Evolutionary conservation across 2,888 invertebrate species (phyloP).

Genomic region (Drosophila phalerata): DNA sequence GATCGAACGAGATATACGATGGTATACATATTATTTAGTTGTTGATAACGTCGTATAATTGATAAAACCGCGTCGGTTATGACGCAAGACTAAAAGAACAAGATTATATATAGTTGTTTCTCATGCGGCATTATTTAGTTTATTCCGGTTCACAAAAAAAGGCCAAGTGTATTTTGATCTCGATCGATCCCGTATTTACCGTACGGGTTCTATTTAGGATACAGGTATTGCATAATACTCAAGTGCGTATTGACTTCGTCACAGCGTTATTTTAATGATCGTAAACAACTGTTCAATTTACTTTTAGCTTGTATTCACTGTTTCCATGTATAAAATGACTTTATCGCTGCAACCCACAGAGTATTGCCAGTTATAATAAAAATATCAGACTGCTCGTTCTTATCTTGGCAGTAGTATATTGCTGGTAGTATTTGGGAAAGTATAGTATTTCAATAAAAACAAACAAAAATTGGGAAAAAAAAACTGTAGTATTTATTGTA

Average conservation of each 20-base stretch:
- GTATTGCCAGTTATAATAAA: background rate
- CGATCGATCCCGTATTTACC: conserved; percentile 15
- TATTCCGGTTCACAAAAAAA: conserved; percentile 28
- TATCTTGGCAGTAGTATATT: background rate
- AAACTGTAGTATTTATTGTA: no score
- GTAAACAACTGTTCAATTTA: conserved; percentile 5
- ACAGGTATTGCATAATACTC: conserved; percentile 26
- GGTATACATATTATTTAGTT: conserved; percentile 17
- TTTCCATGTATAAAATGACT: conserved; percentile 5
- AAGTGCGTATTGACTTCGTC: conserved; percentile 25
- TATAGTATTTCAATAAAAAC: background rate
- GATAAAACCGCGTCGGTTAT: conserved; percentile 38
- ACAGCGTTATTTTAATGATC: conserved; percentile 11
- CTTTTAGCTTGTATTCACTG: background rate
- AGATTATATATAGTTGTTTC: conserved; percentile 39
- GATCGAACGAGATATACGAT: conserved; percentile 46
- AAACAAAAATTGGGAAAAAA: background rate
- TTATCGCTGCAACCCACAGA: background rate
- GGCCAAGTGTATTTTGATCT: conserved; percentile 7
- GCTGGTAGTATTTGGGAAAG: background rate
- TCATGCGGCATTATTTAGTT: conserved; percentile 27
- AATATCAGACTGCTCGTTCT: background rate
- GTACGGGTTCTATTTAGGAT: conserved; percentile 7
- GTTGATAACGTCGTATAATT: conserved; percentile 22
- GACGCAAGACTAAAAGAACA: conserved; percentile 45